Conservation (phyloP, 2,888 invertebrate species). For the Andrena trimmerana region DNA sequence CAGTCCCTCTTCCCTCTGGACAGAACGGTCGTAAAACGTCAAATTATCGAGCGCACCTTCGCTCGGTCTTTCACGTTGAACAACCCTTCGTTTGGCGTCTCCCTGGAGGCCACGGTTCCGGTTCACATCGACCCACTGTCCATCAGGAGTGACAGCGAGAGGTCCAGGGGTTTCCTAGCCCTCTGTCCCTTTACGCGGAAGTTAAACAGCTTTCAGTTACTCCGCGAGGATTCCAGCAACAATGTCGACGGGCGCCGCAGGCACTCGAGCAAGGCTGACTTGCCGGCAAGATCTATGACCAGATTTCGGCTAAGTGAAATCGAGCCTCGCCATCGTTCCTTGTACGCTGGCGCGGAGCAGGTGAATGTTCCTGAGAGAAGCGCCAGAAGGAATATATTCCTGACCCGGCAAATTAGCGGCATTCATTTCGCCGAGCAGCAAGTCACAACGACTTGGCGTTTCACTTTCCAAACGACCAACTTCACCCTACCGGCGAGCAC, state of each 20-base stretch:
- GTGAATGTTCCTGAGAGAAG: too few relatives aligned
- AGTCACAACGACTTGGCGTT: slow-evolving; percentile 7
- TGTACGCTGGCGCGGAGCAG: too few relatives aligned
- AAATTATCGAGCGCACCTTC: slow-evolving; percentile 58
- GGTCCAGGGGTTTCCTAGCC: slow-evolving; percentile 24
- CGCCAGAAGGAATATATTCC: not conserved
- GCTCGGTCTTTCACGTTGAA: slow-evolving; percentile 52
- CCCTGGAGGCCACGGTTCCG: slow-evolving; percentile 35
- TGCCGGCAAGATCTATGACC: too few relatives aligned
- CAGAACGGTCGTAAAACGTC: slow-evolving; percentile 60
- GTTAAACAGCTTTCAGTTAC: not conserved
- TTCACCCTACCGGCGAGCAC: slow-evolving; percentile 37
- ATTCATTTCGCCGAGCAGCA: not conserved
- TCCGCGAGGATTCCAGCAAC: not conserved
- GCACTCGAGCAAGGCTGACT: too few relatives aligned
- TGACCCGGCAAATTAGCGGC: slow-evolving; percentile 13
- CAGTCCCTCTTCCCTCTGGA: slow-evolving; percentile 55
- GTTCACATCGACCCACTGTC: slow-evolving; percentile 26
- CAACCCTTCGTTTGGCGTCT: slow-evolving; percentile 51
- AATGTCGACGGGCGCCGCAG: too few relatives aligned
- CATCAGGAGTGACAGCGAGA: slow-evolving; percentile 9
- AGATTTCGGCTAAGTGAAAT: too few relatives aligned
- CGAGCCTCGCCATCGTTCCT: too few relatives aligned
- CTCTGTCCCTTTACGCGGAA: slow-evolving; percentile 9
- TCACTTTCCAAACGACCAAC: slow-evolving; percentile 51